These are phyloP conservation scores for Clytia hemisphaerica DNA, from an alignment of 30 jellyfish, hydroid and myxozoan genomes.

Conservation along the genomic window DNA sequence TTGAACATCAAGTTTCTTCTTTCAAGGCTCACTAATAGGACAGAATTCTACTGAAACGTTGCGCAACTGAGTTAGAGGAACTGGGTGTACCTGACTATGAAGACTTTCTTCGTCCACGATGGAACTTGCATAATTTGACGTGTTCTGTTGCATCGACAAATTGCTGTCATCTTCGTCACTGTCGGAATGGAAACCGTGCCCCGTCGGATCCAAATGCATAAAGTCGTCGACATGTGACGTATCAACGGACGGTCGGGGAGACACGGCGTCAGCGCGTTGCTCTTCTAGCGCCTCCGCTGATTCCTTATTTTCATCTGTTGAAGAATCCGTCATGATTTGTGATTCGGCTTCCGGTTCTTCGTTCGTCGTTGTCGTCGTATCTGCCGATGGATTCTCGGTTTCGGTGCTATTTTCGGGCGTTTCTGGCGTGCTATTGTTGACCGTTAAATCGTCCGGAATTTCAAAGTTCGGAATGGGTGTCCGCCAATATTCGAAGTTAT, in stretches of 20 bases:
- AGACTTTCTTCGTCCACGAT: conserved; percentile 5
- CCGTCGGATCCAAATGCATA: background rate
- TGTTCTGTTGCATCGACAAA: background rate
- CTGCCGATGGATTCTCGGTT: conserved; percentile 2
- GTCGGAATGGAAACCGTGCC: background rate
- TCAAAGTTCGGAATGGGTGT: conserved; percentile 35
- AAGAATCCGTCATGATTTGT: background rate
- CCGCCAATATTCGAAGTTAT: conserved; percentile 34
- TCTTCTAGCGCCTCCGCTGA: too few species aligned
- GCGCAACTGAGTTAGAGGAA: too few species aligned
- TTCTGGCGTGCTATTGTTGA: background rate
- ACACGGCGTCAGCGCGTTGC: too few species aligned
- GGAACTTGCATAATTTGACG: conserved; percentile 4
- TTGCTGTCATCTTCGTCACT: background rate
- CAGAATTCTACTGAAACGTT: too few species aligned
- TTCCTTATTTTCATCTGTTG: background rate
- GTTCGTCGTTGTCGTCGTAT: background rate
- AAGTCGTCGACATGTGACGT: background rate
- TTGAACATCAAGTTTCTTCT: too few species aligned
- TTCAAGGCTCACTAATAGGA: too few species aligned
- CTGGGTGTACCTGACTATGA: background rate
- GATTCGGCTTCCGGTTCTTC: background rate
- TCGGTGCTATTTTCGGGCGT: background rate
- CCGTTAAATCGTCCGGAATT: background rate
- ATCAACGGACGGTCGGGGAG: conserved; percentile 15